A percentile compares a stretch with the other conserved stretches of the same genome.
These are phyloP conservation scores for Ctenoplectra terminalis DNA, from an alignment of 1,140 invertebrate genomes.

Conservation along the genomic window DNA sequence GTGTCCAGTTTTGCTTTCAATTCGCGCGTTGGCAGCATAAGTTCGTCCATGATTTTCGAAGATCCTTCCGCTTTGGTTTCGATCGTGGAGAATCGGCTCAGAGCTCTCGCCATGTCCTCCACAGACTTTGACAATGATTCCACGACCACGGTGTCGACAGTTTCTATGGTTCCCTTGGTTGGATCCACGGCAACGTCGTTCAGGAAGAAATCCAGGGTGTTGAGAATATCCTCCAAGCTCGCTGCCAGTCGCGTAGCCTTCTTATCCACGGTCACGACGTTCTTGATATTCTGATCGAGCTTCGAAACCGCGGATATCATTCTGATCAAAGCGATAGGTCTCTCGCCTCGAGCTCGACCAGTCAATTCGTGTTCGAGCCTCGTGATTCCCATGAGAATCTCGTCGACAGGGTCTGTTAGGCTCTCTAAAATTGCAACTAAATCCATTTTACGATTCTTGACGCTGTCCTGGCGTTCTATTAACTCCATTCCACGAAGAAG, in stretches of 20 bases:
- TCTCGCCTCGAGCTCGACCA: slow-evolving; percentile 63
- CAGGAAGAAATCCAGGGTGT: slow-evolving; percentile 63
- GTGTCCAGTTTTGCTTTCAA: slow-evolving; percentile 73
- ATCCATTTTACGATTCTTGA: slow-evolving; percentile 64
- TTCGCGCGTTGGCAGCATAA: slow-evolving; percentile 67
- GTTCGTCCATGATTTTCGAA: slow-evolving; percentile 41
- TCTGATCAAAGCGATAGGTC: slow-evolving; percentile 75
- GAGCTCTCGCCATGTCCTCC: slow-evolving; percentile 69
- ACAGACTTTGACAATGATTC: slow-evolving; percentile 75
- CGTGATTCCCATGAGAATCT: slow-evolving; percentile 75
- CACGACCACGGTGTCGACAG: slow-evolving; percentile 77
- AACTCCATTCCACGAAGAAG: slow-evolving; percentile 76
- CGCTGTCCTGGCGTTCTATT: slow-evolving; percentile 67
- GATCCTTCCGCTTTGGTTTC: background rate
- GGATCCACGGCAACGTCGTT: slow-evolving; percentile 69
- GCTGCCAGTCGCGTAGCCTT: slow-evolving; percentile 36
- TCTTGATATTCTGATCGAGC: slow-evolving; percentile 54
- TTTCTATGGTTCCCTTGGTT: slow-evolving; percentile 70
- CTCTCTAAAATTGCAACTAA: slow-evolving; percentile 76
- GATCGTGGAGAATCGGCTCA: background rate
- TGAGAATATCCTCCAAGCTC: slow-evolving; percentile 58
- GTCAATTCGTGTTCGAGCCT: slow-evolving; percentile 76
- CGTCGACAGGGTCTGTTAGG: slow-evolving; percentile 78
- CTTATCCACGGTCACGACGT: slow-evolving; percentile 28
- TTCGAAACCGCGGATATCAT: slow-evolving; percentile 66